Evolutionary conservation across 2,888 invertebrate species (phyloP).

Genomic region (Masnerella sp.): DNA sequence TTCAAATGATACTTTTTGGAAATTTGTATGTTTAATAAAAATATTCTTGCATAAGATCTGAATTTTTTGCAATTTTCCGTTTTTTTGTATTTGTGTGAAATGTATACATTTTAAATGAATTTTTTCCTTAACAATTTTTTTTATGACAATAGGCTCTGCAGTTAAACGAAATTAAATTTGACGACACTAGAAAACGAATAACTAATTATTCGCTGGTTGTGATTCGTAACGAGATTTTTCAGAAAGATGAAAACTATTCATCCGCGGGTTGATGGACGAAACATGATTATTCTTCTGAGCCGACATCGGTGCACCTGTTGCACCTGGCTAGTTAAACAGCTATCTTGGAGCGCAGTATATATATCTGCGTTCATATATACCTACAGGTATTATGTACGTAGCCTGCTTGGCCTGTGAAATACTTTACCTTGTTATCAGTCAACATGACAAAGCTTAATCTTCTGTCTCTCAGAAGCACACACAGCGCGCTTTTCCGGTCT

Average conservation of each 20-base stretch:
- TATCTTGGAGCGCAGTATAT: slow-evolving; percentile 45
- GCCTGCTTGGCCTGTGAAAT: slow-evolving; percentile 47
- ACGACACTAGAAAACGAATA: background rate
- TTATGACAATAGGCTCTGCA: too few relatives aligned
- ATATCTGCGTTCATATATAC: slow-evolving; percentile 32
- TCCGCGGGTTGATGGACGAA: slow-evolving; percentile 54
- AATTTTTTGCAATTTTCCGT: too few relatives aligned
- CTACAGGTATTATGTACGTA: slow-evolving; percentile 52
- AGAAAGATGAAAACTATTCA: slow-evolving; percentile 53
- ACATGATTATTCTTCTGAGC: slow-evolving; percentile 58
- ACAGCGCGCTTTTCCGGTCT: slow-evolving; percentile 20
- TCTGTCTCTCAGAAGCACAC: slow-evolving; percentile 43
- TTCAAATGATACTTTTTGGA: too few relatives aligned
- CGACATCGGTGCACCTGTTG: slow-evolving; percentile 59
- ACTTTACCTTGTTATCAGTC: slow-evolving; percentile 57
- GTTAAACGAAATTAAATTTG: slow-evolving; percentile 8
- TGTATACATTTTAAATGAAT: too few relatives aligned
- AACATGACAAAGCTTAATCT: slow-evolving; percentile 57
- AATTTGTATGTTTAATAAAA: too few relatives aligned
- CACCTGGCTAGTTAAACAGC: slow-evolving; percentile 61
- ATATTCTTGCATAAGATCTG: too few relatives aligned
- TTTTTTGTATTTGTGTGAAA: background rate
- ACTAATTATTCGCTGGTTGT: slow-evolving; percentile 18
- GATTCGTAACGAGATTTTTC: slow-evolving; percentile 29
- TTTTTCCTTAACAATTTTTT: too few relatives aligned